Evolutionary conservation across 2,113 vertebrate species (phyloP).

Genomic region (Setophaga petechia): DNA sequence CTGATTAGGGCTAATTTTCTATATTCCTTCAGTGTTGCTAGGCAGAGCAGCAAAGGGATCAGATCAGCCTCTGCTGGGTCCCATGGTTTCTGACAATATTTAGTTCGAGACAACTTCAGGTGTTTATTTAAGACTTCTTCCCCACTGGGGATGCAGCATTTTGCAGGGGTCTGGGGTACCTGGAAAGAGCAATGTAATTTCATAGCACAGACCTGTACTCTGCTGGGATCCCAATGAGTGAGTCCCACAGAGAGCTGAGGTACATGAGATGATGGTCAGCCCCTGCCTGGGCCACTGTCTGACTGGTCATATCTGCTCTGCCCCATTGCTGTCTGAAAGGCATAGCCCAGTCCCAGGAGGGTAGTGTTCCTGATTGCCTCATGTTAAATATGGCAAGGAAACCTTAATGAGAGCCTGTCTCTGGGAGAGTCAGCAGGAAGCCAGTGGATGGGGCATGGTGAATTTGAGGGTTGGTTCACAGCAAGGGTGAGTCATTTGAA

Average conservation of each 20-base stretch:
- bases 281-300: neutral
- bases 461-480: neutral
- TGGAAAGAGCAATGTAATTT: neutral
- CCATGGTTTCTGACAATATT: neutral
- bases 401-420: neutral
- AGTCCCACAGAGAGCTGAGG: neutral
- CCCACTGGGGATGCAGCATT: neutral
- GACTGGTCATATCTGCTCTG: neutral
- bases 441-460: rapidly evolving
- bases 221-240: rapidly evolving
- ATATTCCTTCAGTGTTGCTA: neutral
- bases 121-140: neutral
- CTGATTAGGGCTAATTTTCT: neutral
- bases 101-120: neutral
- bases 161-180: neutral
- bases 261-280: neutral
- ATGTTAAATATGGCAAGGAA: neutral
- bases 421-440: neutral
- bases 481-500: neutral
- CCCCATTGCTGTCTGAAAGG: neutral
- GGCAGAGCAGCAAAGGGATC: neutral
- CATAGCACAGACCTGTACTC: neutral
- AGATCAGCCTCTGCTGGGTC: neutral
- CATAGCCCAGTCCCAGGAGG: neutral
- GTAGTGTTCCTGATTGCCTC: neutral